phyloP scores from a whole-genome alignment of 1,140 invertebrate genomes.

The Monochamus saltuarius region DNA sequence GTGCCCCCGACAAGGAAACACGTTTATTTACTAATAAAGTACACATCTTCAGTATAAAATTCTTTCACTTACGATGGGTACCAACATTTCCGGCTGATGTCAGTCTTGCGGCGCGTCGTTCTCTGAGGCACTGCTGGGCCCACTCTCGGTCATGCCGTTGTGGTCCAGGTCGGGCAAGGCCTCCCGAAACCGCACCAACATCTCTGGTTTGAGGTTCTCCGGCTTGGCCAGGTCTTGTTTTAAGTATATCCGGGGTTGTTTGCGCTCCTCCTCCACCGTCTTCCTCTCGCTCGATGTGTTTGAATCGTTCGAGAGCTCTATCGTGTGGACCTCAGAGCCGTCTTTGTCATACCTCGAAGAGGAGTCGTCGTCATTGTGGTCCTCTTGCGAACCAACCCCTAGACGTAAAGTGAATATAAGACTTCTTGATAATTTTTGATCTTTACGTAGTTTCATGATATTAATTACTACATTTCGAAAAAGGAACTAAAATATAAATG shows the following conservation, averaged over 20 bases:
- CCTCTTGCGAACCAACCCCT: constrained; percentile 18
- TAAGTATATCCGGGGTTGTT: constrained; percentile 52
- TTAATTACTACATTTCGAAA: no score
- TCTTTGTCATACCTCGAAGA: constrained; percentile 29
- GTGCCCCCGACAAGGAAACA: constrained; percentile 23
- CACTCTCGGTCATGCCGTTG: constrained; percentile 39
- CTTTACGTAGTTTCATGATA: no score
- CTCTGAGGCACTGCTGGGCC: constrained; percentile 45
- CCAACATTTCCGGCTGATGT: constrained; percentile 32
- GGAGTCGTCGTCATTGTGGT: constrained; percentile 28
- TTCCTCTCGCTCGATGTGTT: constrained; percentile 39
- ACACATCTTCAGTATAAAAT: constrained; percentile 43
- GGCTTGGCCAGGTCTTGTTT: constrained; percentile 60
- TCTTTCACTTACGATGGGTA: constrained; percentile 44
- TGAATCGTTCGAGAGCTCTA: constrained; percentile 49
- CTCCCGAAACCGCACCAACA: constrained; percentile 54
- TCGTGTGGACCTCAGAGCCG: constrained; percentile 40
- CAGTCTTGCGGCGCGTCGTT: constrained; percentile 51
- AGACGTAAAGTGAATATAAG: background rate
- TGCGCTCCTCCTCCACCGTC: constrained; percentile 26
- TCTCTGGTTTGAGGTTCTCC: constrained; percentile 55
- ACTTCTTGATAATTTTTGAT: no score
- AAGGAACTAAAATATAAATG: no score
- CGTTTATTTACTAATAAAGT: constrained; percentile 7
- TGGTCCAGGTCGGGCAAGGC: constrained; percentile 36